Evolutionary conservation across 2,797 vertebrate genomes (phyloP).

Genomic region (Sebastes melanostomus): DNA sequence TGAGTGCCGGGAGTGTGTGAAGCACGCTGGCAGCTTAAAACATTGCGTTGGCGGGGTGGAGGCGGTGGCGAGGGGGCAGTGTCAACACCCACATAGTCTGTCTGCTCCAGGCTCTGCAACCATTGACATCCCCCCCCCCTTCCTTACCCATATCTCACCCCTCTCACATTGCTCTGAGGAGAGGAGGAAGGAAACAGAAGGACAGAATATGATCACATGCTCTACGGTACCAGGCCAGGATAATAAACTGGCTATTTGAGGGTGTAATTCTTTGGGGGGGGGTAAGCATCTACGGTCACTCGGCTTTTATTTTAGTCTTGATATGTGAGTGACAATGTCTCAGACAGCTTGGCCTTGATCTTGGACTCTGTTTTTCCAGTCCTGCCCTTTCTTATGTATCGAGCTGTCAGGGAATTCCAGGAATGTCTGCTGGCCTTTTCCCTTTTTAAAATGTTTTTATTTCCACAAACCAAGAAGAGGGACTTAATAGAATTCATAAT

Average conservation of each 20-base stretch:
- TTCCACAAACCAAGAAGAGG: slow-evolving; percentile 72
- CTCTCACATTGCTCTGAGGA: slow-evolving; percentile 31
- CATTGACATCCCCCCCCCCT: slow-evolving; percentile 24
- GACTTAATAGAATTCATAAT: slow-evolving; percentile 64
- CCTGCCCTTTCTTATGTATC: slow-evolving; percentile 88
- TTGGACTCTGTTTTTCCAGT: slow-evolving; percentile 90
- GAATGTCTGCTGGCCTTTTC: slow-evolving; percentile 90
- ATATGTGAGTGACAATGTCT: slow-evolving; percentile 81
- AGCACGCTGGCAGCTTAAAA: slow-evolving; percentile 54
- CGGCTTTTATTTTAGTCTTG: slow-evolving; percentile 66
- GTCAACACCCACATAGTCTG: slow-evolving; percentile 64
- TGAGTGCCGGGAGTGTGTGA: slow-evolving; percentile 44
- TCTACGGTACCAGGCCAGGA: background rate
- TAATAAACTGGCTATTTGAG: slow-evolving; percentile 3
- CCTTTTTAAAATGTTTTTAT: slow-evolving; percentile 83
- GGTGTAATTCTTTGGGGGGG: slow-evolving; percentile 28
- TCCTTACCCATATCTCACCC: slow-evolving; percentile 18
- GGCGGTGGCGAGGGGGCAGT: slow-evolving; percentile 32
- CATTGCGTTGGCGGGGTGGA: slow-evolving; percentile 37
- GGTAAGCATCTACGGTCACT: slow-evolving; percentile 36
- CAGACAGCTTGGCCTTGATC: slow-evolving; percentile 89
- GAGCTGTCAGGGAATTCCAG: slow-evolving; percentile 91
- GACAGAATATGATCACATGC: slow-evolving; percentile 14
- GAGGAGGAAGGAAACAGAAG: slow-evolving; percentile 33
- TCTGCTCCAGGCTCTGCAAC: slow-evolving; percentile 39